Percentiles rank a stretch among this genome's conserved stretches.
Conservation (phyloP, 1,140 invertebrate species). For the Anagrus nilaparvatae region DNA sequence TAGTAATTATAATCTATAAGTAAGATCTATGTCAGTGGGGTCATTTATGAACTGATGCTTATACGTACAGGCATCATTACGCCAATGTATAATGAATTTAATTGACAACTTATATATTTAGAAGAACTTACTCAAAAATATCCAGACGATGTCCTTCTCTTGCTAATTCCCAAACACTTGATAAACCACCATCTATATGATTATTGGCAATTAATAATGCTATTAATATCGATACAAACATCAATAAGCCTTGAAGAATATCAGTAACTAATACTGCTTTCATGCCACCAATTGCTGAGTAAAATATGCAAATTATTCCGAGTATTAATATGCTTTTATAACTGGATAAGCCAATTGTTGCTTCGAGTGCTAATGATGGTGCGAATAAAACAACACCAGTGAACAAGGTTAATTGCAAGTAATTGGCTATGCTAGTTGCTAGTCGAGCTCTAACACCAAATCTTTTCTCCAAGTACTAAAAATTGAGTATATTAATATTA, state of each 20-base stretch:
- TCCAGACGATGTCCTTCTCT: constrained; percentile 37
- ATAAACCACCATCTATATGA: constrained; percentile 55
- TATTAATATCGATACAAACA: constrained; percentile 52
- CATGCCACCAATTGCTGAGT: constrained; percentile 81
- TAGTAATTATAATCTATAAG: too few species aligned
- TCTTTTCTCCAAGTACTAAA: constrained; percentile 73
- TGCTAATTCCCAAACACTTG: constrained; percentile 56
- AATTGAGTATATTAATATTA: too few species aligned
- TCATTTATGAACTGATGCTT: too few species aligned
- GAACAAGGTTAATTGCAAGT: constrained; percentile 75
- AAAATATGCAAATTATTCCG: constrained; percentile 75
- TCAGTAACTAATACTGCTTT: constrained; percentile 84
- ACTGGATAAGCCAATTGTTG: constrained; percentile 73
- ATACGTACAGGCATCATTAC: too few species aligned
- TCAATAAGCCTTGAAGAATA: constrained; percentile 69
- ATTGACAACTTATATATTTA: too few species aligned
- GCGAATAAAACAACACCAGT: constrained; percentile 91
- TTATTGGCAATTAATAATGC: constrained; percentile 40
- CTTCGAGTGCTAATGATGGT: constrained; percentile 80
- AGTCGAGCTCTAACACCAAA: constrained; percentile 63
- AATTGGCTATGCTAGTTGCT: constrained; percentile 64
- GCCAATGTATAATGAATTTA: too few species aligned
- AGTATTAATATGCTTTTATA: constrained; percentile 68
- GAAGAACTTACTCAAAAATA: constrained; percentile 31
- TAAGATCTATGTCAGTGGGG: too few species aligned